A percentile compares a stretch with the other conserved stretches of the same genome.
Evolutionary conservation across 2,797 vertebrate genomes (phyloP).

Genomic region (Gastrophryne carolinensis): DNA sequence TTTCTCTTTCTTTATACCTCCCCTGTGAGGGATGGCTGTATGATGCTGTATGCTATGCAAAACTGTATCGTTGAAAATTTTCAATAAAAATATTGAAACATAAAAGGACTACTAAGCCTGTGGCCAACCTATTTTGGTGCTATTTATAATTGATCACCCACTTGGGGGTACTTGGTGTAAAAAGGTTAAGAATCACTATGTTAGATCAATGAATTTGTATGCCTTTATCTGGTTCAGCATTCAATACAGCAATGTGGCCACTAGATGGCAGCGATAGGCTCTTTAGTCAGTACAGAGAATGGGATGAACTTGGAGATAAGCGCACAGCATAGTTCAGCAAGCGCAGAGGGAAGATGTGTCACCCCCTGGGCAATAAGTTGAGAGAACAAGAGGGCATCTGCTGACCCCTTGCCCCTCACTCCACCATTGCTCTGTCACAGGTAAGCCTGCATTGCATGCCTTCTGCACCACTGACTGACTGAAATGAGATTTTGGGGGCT

Average conservation of each 20-base stretch:
- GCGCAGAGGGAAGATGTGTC: not conserved
- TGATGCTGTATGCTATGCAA: too few species aligned
- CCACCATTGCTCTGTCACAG: not conserved
- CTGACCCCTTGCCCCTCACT: not conserved
- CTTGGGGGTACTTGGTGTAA: too few species aligned
- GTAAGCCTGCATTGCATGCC: not conserved
- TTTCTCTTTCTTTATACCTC: too few species aligned
- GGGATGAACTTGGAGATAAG: not conserved
- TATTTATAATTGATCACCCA: too few species aligned
- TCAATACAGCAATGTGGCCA: not conserved
- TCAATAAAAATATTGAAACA: too few species aligned
- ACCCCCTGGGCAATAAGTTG: not conserved
- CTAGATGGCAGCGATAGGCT: not conserved
- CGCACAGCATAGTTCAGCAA: not conserved
- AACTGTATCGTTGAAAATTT: too few species aligned
- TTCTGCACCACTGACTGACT: not conserved
- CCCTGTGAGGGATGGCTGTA: too few species aligned
- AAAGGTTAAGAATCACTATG: too few species aligned
- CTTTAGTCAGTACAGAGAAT: not conserved
- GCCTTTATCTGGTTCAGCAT: too few species aligned
- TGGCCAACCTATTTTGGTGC: too few species aligned
- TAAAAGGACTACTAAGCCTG: too few species aligned
- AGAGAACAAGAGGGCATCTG: not conserved
- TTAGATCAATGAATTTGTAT: too few species aligned
- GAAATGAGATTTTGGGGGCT: not conserved